Evolutionary conservation across 1,140 invertebrate genomes (phyloP), one percentile per base, ranked within the genome.

Genomic region (Apocrypta bakeri): DNA sequence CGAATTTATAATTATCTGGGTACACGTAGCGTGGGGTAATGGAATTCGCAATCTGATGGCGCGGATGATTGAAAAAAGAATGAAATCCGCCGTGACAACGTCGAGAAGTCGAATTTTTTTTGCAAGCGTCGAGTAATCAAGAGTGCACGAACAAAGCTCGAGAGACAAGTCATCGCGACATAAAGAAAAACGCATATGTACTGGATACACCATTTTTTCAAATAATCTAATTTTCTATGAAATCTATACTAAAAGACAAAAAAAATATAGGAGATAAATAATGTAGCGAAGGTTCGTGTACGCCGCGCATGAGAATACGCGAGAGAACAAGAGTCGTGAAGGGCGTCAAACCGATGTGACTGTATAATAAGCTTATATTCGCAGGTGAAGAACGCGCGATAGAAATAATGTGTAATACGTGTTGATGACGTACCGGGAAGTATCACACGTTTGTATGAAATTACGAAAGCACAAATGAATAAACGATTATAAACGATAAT

Each of bases 401-500:
- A 37, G 4, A 64, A 61, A 27, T 66, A 66, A 66, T 81, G 37
- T 31, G 61, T 63, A 37, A 73, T 63, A 79, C 11, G 29, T 84
- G 72, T 74, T 77, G n/a, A 79, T 29, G 33, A 83, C 79, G 78
- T 21, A 61, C 79, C 75, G 84, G 80, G 79, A 71, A 83, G 64
- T 63, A 75, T 84, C 83, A 69, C 84, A 86, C 72, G 83, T 87
- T 87, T 86, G 79, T 80, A 85, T 84, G 84, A 80, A 85, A 85
- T 74, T 85, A 85, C 81, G 83, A 85, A 84, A 85, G 81, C 84
- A 86, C 61, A 85, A 86, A 84, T 84, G 78, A 86, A 87, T 85
- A 87, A 85, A 85, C 61, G 40, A 87, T 85, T 85, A 68, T 83
- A 79, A 79, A 77, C 69, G 76, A 83, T 29, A 56, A 33, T 66